Conservation (phyloP, 2,888 invertebrate species). For the Platycnemis pennipes region DNA sequence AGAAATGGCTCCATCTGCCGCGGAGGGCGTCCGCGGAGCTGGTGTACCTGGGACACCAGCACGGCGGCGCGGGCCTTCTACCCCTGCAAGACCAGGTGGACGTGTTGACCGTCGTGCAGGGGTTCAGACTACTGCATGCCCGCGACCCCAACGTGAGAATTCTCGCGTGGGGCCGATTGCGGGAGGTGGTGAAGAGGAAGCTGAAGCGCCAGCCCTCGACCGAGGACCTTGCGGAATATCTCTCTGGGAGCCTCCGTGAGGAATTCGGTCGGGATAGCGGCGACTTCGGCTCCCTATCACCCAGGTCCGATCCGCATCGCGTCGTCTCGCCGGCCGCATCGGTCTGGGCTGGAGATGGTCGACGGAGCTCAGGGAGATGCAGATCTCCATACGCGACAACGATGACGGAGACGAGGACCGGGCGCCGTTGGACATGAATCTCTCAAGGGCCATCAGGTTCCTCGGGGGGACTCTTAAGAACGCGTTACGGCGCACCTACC, state of each 20-base stretch:
- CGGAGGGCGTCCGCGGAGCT: slow-evolving; percentile 75
- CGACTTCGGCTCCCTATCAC: slow-evolving; percentile 66
- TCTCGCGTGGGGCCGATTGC: background rate
- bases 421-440: background rate
- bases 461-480: background rate
- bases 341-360: background rate
- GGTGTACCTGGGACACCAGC: slow-evolving; percentile 72
- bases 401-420: no score
- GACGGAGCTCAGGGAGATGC: background rate
- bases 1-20: slow-evolving; percentile 75
- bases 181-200: slow-evolving; percentile 28
- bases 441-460: background rate
- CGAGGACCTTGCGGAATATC: no score
- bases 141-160: background rate
- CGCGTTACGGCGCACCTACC: background rate
- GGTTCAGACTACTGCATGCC: background rate
- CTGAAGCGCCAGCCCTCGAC: no score
- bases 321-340: background rate
- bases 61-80: slow-evolving; percentile 74
- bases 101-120: slow-evolving; percentile 74
- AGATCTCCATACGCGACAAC: background rate
- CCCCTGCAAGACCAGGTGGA: slow-evolving; percentile 75
- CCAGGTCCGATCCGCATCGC: background rate
- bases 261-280: slow-evolving; percentile 68
- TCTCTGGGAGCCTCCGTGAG: slow-evolving; percentile 52